These are phyloP conservation scores for Vanessa cardui DNA, from an alignment of 2,888 invertebrate genomes.

Conservation along the genomic window DNA sequence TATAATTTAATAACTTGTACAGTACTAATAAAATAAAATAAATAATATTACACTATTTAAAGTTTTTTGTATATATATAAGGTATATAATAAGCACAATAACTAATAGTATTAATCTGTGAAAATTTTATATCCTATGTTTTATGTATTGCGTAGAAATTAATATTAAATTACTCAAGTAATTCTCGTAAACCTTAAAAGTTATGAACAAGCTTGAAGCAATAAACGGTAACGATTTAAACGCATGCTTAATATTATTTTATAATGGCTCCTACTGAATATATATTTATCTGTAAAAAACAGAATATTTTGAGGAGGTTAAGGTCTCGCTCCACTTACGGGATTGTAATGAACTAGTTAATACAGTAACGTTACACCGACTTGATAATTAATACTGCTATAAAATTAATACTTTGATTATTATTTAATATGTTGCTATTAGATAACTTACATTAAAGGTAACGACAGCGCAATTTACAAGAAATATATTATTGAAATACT, in stretches of 20 bases:
- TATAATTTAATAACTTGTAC: too few relatives aligned
- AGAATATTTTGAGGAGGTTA: constrained; percentile 12
- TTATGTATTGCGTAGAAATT: neutral
- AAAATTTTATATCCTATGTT: constrained; percentile 6
- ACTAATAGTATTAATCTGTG: neutral
- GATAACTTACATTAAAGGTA: neutral
- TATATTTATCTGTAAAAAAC: constrained; percentile 4
- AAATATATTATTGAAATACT: too few relatives aligned
- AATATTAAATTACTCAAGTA: constrained; percentile 11
- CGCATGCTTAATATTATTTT: constrained; percentile 12
- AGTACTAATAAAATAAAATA: too few relatives aligned
- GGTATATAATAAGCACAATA: too few relatives aligned
- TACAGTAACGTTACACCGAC: constrained; percentile 7
- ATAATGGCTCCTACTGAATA: neutral
- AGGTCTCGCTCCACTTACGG: constrained; percentile 15
- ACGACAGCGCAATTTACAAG: too few relatives aligned
- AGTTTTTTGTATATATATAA: too few relatives aligned
- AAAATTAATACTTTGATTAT: neutral
- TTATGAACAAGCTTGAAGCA: constrained; percentile 23
- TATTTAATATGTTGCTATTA: constrained; percentile 8
- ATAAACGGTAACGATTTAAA: constrained; percentile 23
- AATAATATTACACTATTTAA: too few relatives aligned
- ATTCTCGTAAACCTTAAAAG: constrained; percentile 21
- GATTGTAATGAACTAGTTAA: constrained; percentile 13
- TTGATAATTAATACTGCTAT: constrained; percentile 12